These are phyloP conservation scores for Hemaris fuciformis DNA, from an alignment of 2,888 invertebrate species.

Conservation along the genomic window DNA sequence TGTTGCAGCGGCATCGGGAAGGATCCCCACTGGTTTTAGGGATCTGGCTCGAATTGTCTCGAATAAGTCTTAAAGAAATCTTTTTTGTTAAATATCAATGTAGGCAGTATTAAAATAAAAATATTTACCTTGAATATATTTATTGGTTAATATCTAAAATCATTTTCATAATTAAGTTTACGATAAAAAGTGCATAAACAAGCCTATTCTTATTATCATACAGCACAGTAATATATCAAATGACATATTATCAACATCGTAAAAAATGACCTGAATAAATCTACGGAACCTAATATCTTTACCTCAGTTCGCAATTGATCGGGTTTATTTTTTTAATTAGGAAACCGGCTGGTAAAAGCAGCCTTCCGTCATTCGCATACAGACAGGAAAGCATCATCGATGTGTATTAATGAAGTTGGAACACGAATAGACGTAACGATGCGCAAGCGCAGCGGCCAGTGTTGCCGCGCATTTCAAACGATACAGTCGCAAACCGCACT, in stretches of 20 bases:
- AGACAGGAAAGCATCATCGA: constrained; percentile 74
- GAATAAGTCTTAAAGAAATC: too few species aligned
- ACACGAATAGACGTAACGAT: constrained; percentile 55
- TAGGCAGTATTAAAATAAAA: too few species aligned
- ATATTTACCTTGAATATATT: too few species aligned
- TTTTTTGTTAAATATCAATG: too few species aligned
- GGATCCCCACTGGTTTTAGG: not conserved
- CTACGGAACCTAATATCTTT: constrained; percentile 29
- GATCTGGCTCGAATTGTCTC: not conserved
- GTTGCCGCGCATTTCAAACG: constrained; percentile 64
- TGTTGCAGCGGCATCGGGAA: not conserved
- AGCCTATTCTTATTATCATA: not conserved
- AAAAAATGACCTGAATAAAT: not conserved
- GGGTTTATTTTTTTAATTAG: constrained; percentile 68
- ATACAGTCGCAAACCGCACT: constrained; percentile 52
- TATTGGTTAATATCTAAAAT: too few species aligned
- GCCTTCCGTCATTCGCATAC: constrained; percentile 70
- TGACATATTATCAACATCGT: not conserved
- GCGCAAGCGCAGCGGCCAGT: constrained; percentile 63
- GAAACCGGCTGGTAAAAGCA: constrained; percentile 76
- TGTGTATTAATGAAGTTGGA: constrained; percentile 72
- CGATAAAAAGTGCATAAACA: too few species aligned
- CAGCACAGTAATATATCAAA: not conserved
- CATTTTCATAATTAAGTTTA: too few species aligned
- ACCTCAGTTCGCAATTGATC: constrained; percentile 29